A percentile compares a stretch with the other conserved stretches of the same genome.
Conservation (phyloP, 2,888 invertebrate species). For the Pseudeuparius sepicola region DNA sequence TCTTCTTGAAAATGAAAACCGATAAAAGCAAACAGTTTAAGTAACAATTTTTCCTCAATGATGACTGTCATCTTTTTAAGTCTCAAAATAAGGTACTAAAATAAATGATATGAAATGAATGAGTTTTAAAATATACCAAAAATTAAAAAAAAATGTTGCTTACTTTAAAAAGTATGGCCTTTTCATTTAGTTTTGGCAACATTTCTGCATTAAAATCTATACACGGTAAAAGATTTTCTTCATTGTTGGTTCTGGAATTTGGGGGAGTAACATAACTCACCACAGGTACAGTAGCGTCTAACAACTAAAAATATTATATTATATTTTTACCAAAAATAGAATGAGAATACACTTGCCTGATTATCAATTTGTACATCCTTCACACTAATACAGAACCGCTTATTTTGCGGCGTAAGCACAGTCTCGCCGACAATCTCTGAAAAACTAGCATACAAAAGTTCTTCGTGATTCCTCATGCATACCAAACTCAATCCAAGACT, state of each 20-base stretch:
- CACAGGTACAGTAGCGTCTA: conserved; percentile 77
- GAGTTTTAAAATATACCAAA: no score
- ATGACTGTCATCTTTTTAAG: conserved; percentile 75
- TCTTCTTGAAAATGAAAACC: conserved; percentile 44
- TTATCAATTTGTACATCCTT: conserved; percentile 81
- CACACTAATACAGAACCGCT: conserved; percentile 61
- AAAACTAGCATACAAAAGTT: conserved; percentile 66
- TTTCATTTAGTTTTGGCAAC: conserved; percentile 47
- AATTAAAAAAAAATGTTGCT: no score
- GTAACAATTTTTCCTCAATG: conserved; percentile 76
- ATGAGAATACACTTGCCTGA: conserved; percentile 38
- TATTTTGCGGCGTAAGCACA: conserved; percentile 43
- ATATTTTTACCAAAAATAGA: conserved; percentile 5
- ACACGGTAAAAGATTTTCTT: conserved; percentile 53
- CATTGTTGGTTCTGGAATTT: conserved; percentile 41
- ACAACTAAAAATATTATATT: conserved; percentile 47
- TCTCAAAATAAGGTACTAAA: conserved; percentile 65
- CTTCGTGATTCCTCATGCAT: conserved; percentile 64
- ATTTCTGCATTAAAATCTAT: conserved; percentile 72
- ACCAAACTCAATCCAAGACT: conserved; percentile 73
- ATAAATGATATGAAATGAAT: conserved; percentile 19
- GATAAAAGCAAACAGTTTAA: conserved; percentile 58
- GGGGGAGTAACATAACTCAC: conserved; percentile 61
- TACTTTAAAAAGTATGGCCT: conserved; percentile 80
- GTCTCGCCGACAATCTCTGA: conserved; percentile 54